A percentile compares a stretch with the other conserved stretches of the same genome.
These are phyloP conservation scores for Salvelinus fontinalis DNA, from an alignment of 2,113 vertebrate species.

Conservation along the genomic window DNA sequence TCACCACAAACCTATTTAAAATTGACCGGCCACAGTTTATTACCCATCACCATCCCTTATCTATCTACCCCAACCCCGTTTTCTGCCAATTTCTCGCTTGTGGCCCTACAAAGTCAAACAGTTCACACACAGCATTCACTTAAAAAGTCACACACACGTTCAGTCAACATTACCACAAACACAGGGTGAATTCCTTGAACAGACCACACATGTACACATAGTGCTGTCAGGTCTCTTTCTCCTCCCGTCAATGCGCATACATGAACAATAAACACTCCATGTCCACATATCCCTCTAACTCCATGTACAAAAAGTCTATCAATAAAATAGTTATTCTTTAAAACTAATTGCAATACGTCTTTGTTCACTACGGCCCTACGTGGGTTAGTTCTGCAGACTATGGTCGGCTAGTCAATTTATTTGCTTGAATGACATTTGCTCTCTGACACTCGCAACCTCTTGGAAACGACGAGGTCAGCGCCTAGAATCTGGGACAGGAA, in stretches of 20 bases:
- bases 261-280: not conserved
- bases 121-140: not conserved
- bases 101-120: not conserved
- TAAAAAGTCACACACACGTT: not conserved
- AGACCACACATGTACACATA: slow-evolving; percentile 5
- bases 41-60: not conserved
- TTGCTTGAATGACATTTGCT: not conserved
- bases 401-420: not conserved
- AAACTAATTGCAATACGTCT: not conserved
- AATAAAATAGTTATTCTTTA: not conserved
- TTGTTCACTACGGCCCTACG: not conserved
- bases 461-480: not conserved
- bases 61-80: not conserved
- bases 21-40: not conserved
- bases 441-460: not conserved
- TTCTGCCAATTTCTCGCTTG: not conserved
- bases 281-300: not conserved
- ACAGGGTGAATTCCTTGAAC: no score
- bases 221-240: no score
- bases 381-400: not conserved
- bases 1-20: not conserved
- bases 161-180: slow-evolving; percentile 7
- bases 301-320: not conserved
- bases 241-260: not conserved
- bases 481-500: not conserved